Evolutionary conservation across 2,797 vertebrate genomes (phyloP).

Genomic region (Varecia variegata): DNA sequence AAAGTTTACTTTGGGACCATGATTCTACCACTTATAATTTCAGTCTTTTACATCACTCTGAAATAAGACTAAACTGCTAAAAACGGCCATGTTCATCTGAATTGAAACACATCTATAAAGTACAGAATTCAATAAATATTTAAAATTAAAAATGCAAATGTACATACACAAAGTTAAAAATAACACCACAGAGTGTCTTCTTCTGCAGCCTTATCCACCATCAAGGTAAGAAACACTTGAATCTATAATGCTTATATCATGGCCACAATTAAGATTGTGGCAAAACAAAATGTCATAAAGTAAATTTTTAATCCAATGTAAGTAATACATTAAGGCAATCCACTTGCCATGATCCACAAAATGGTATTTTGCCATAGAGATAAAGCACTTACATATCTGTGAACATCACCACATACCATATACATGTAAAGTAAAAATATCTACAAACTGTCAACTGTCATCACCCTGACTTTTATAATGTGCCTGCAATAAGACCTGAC

Average conservation of each 20-base stretch:
- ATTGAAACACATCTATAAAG: neutral
- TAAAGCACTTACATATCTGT: constrained; percentile 58
- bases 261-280: neutral
- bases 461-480: constrained; percentile 62
- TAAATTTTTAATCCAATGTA: neutral
- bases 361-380: constrained; percentile 54
- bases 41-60: neutral
- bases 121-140: neutral
- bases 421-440: constrained; percentile 55
- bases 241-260: neutral
- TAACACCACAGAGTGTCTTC: neutral
- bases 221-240: neutral
- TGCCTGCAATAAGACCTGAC: constrained; percentile 58
- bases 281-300: constrained; percentile 20
- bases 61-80: neutral
- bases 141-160: neutral
- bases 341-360: constrained; percentile 14
- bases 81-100: neutral
- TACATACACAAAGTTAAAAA: neutral
- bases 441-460: constrained; percentile 35
- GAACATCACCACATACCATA: constrained; percentile 72
- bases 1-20: constrained; percentile 53
- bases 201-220: neutral
- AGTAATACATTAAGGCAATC: constrained; percentile 51
- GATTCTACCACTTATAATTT: neutral